Percentiles rank a stretch among this genome's conserved stretches.
Conservation (phyloP, 2,888 invertebrate species). For the Biston stratarius region DNA sequence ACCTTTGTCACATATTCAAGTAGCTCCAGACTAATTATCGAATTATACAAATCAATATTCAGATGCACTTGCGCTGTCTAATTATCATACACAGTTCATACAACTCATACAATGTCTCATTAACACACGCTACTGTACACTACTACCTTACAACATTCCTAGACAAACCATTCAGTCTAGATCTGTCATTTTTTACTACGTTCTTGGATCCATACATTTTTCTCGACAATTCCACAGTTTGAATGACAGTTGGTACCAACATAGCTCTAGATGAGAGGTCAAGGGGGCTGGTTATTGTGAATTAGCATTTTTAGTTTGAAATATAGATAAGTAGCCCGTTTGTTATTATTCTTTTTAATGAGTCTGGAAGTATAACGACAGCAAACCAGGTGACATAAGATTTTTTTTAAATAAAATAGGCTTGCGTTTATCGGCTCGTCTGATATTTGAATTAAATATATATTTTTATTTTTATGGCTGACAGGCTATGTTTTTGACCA, state of each 20-base stretch:
- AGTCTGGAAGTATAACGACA: constrained; percentile 8
- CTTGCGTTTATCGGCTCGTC: too few relatives aligned
- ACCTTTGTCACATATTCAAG: constrained; percentile 34
- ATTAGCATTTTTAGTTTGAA: constrained; percentile 53
- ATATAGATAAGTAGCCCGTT: constrained; percentile 76
- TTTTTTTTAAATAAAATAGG: too few relatives aligned
- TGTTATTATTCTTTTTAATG: constrained; percentile 62
- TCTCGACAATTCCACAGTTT: constrained; percentile 13
- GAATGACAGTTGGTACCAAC: background rate
- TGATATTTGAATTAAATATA: too few relatives aligned
- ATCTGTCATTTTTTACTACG: constrained; percentile 29
- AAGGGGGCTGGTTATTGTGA: constrained; percentile 38
- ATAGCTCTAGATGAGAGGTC: constrained; percentile 42
- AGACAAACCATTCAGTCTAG: constrained; percentile 32
- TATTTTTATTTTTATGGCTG: too few relatives aligned
- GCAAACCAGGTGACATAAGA: background rate
- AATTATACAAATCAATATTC: constrained; percentile 39
- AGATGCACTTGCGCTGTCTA: constrained; percentile 30
- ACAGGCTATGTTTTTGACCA: too few relatives aligned
- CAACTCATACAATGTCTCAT: constrained; percentile 42
- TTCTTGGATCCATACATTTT: constrained; percentile 23
- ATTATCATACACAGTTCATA: constrained; percentile 28
- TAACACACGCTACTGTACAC: constrained; percentile 50
- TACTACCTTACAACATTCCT: constrained; percentile 46
- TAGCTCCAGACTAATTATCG: constrained; percentile 32